Base-by-base conservation (phyloP, 2,113 vertebrate species). In the Etheostoma spectabile region DNA sequence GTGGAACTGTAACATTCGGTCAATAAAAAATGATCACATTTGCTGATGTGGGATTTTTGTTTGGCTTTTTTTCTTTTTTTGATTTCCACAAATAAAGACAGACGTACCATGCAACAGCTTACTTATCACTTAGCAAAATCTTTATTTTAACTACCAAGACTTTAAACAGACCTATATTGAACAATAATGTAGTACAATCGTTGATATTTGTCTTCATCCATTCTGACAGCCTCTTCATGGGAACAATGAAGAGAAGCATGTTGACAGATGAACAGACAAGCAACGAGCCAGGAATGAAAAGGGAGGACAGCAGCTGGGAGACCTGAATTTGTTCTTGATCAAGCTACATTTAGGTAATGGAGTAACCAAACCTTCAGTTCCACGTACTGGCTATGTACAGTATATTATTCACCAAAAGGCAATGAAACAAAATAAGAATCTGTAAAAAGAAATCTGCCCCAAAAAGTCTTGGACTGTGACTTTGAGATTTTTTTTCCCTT, bases 21-120 rank as follows among this genome's bases (percentile, higher is more conserved):
- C 78, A 91, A 88, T 93, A 89, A 94, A 93, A 42, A 83, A 72
- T 67, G 16, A 70, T 77, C 38, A 27, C 13, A 62, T 84, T 86
- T 89, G 42, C 69, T 72, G 49, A 74, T 3, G 4, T 52, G 4
- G n/a, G 15, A 3, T 11, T 45, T 53, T 63, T 24, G 3, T 61
- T 61, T 19, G 21, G 35, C 8, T 18, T 1, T n/a, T n/a, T n/a
- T n/a, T n/a, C n/a, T n/a, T n/a, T n/a, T n/a, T 21, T 6, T 56
- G 12, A 13, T 33, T 24, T 60, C 14, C 13, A n/a, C 27, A 22
- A 35, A 35, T 19, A 21, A 4, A 45, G 14, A 1, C 45, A 35
- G 10, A 13, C 1, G 24, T 4, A 5, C 18, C 22, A 45, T 18
- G 5, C 14, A 51, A 33, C 30, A 5, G 6, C 21, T 16, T 16